These are phyloP conservation scores for Sciaenops ocellatus DNA, from an alignment of 2,797 vertebrate genomes.

Conservation along the genomic window DNA sequence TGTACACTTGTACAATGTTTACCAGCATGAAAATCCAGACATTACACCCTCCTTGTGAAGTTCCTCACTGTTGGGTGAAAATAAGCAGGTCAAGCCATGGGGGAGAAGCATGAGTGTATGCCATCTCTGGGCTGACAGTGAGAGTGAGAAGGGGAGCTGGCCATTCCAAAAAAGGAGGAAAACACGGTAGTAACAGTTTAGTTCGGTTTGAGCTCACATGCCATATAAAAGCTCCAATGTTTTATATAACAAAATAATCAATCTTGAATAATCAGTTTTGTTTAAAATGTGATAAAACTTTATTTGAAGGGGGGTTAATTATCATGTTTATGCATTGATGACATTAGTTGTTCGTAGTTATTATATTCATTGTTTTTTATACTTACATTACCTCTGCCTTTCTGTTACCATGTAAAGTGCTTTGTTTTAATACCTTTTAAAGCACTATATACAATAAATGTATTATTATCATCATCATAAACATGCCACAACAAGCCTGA, in stretches of 20 bases:
- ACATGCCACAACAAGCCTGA: too few relatives aligned
- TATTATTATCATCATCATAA: too few relatives aligned
- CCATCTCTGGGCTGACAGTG: constrained; percentile 29
- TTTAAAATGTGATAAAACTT: too few relatives aligned
- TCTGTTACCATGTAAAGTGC: too few relatives aligned
- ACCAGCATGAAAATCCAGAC: constrained; percentile 37
- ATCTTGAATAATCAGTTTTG: background rate
- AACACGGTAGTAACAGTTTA: background rate
- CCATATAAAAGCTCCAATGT: background rate
- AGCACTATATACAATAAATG: too few relatives aligned
- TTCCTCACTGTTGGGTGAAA: constrained; percentile 32
- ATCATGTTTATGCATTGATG: too few relatives aligned
- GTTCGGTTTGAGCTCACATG: background rate
- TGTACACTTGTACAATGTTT: constrained; percentile 32
- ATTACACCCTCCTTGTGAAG: constrained; percentile 41
- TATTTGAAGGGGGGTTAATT: too few relatives aligned
- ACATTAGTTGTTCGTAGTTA: too few relatives aligned
- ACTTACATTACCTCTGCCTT: too few relatives aligned
- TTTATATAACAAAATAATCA: background rate
- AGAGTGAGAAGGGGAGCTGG: constrained; percentile 15
- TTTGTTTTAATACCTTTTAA: too few relatives aligned
- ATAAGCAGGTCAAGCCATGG: constrained; percentile 58
- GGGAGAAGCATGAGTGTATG: constrained; percentile 45
- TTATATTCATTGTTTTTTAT: too few relatives aligned
- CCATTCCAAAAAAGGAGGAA: background rate